Conservation (phyloP, 2,113 vertebrate genomes). For the Hippocampus guttulatus region DNA sequence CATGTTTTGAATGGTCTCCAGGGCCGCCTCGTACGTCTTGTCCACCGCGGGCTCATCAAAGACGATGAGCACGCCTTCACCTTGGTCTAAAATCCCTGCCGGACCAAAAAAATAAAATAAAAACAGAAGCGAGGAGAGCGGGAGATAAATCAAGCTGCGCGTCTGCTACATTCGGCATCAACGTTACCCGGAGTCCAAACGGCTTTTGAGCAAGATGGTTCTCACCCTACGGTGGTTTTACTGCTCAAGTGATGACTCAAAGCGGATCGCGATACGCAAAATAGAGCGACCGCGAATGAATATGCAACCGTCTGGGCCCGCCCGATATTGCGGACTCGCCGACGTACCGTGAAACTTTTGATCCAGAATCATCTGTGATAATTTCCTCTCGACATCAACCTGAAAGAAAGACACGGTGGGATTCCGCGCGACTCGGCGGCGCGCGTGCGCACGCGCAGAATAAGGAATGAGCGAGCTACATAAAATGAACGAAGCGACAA, state of each 20-base stretch:
- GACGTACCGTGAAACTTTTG: slow-evolving; percentile 91
- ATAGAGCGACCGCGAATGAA: too few relatives aligned
- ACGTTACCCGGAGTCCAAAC: neutral
- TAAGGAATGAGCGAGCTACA: too few relatives aligned
- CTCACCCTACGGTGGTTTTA: too few relatives aligned
- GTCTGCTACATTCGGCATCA: neutral
- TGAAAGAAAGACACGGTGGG: slow-evolving; percentile 42
- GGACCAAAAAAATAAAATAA: too few relatives aligned
- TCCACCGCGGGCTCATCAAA: slow-evolving; percentile 92
- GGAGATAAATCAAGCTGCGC: neutral
- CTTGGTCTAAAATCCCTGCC: slow-evolving; percentile 92
- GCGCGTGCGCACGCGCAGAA: neutral
- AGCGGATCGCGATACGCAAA: neutral
- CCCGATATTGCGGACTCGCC: too few relatives aligned
- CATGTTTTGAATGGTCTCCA: slow-evolving; percentile 97
- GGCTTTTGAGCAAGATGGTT: too few relatives aligned
- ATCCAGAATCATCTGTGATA: slow-evolving; percentile 98
- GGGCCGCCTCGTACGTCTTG: slow-evolving; percentile 89
- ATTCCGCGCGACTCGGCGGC: neutral
- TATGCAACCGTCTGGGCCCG: too few relatives aligned
- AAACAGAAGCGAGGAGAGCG: neutral
- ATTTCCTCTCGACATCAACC: slow-evolving; percentile 92
- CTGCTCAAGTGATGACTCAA: too few relatives aligned
- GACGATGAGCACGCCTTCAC: slow-evolving; percentile 92
- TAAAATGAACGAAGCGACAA: neutral